phyloP scores from a whole-genome alignment of 1,140 invertebrate species.

The Drosophila rufa region DNA sequence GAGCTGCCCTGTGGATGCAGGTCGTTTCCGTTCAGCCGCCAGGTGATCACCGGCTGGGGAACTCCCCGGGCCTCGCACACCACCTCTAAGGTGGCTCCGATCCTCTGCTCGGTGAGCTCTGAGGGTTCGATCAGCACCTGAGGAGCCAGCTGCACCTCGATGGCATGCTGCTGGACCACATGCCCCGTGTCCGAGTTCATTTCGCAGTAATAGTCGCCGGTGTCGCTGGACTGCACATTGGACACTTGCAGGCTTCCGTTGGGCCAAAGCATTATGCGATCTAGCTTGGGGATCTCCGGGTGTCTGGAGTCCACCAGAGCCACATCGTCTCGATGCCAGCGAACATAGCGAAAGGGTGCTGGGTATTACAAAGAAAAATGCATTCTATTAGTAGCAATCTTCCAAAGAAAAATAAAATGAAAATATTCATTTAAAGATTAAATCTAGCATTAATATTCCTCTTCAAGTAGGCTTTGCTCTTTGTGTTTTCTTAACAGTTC shows the following conservation, averaged over 20 bases:
- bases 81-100: slow-evolving; percentile 90
- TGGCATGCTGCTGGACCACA: slow-evolving; percentile 89
- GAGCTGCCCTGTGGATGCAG: slow-evolving; percentile 87
- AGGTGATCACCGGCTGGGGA: slow-evolving; percentile 89
- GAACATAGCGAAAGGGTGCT: slow-evolving; percentile 83
- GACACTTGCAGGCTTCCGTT: slow-evolving; percentile 90
- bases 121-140: slow-evolving; percentile 89
- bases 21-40: slow-evolving; percentile 87
- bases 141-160: slow-evolving; percentile 91
- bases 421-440: not conserved
- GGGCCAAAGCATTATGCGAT: slow-evolving; percentile 87
- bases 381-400: not conserved
- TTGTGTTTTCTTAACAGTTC: too few species aligned
- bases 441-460: not conserved
- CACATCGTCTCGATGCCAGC: slow-evolving; percentile 88
- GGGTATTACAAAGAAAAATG: not conserved
- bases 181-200: slow-evolving; percentile 86
- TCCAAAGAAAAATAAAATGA: not conserved
- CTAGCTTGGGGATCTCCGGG: slow-evolving; percentile 85
- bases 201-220: slow-evolving; percentile 91
- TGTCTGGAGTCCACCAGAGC: slow-evolving; percentile 88
- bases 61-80: slow-evolving; percentile 89
- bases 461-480: too few species aligned
- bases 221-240: slow-evolving; percentile 87
- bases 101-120: slow-evolving; percentile 89